Evolutionary conservation across 2,113 vertebrate species (phyloP).

Genomic region (Oreotragus oreotragus): DNA sequence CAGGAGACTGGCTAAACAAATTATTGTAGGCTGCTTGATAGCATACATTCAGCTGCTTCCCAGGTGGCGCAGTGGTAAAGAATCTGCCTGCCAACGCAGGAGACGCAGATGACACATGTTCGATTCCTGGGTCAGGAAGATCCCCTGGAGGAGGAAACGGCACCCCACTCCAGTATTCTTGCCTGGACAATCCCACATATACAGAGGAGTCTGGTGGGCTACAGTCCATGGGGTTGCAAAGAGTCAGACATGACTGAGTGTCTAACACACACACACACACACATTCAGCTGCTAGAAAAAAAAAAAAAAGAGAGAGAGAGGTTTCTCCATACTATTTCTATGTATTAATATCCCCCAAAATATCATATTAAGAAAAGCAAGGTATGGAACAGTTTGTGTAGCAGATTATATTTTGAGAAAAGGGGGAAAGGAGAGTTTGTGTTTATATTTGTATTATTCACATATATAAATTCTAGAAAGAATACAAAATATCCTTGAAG

Average conservation of each 20-base stretch:
- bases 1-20: not conserved
- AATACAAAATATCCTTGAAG: not conserved
- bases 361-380: not conserved
- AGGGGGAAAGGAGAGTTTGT: not conserved
- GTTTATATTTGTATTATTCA: not conserved
- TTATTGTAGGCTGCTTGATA: not conserved
- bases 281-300: not conserved
- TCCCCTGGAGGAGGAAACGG: not conserved
- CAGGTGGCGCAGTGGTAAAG: not conserved
- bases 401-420: not conserved
- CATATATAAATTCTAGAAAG: not conserved
- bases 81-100: not conserved
- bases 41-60: not conserved
- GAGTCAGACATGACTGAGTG: not conserved
- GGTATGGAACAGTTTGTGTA: not conserved
- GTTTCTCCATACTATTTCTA: not conserved
- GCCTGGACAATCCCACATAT: not conserved
- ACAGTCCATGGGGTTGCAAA: not conserved
- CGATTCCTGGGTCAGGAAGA: fast-evolving
- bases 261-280: not conserved
- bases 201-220: not conserved
- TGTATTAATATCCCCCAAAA: not conserved
- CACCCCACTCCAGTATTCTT: not conserved
- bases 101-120: not conserved
- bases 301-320: not conserved